Evolutionary conservation across 2,113 vertebrate genomes (phyloP).

Genomic region (Poeciliopsis turrubarensis): DNA sequence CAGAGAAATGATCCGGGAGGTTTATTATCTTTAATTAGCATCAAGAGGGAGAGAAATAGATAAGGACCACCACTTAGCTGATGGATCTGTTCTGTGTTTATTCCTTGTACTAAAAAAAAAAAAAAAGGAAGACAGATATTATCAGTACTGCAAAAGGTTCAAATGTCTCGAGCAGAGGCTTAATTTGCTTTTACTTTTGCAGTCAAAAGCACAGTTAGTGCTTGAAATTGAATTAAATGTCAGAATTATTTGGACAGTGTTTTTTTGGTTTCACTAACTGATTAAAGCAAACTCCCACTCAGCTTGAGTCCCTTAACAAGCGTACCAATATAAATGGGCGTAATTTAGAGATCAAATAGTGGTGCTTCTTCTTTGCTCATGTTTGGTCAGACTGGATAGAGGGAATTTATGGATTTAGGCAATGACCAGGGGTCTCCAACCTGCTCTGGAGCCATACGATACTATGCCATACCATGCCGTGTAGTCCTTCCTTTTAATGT

Average conservation of each 20-base stretch:
- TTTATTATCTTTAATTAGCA: constrained; percentile 81
- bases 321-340: neutral
- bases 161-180: constrained; percentile 5
- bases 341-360: neutral
- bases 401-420: too few species aligned
- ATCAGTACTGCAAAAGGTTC: constrained; percentile 13
- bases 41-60: constrained; percentile 62
- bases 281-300: neutral
- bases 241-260: neutral
- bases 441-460: too few species aligned
- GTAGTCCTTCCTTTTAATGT: too few species aligned
- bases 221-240: neutral
- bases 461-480: too few species aligned
- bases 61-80: constrained; percentile 65
- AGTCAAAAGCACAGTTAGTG: neutral
- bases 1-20: constrained; percentile 70
- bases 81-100: constrained; percentile 57
- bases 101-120: constrained; percentile 28
- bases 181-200: neutral
- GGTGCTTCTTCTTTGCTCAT: neutral
- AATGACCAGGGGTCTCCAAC: too few species aligned
- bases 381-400: too few species aligned
- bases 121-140: constrained; percentile 1
- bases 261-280: neutral
- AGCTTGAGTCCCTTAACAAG: neutral